These are phyloP conservation scores for Leiothrix lutea DNA, from an alignment of 2,113 vertebrate genomes.

Conservation along the genomic window DNA sequence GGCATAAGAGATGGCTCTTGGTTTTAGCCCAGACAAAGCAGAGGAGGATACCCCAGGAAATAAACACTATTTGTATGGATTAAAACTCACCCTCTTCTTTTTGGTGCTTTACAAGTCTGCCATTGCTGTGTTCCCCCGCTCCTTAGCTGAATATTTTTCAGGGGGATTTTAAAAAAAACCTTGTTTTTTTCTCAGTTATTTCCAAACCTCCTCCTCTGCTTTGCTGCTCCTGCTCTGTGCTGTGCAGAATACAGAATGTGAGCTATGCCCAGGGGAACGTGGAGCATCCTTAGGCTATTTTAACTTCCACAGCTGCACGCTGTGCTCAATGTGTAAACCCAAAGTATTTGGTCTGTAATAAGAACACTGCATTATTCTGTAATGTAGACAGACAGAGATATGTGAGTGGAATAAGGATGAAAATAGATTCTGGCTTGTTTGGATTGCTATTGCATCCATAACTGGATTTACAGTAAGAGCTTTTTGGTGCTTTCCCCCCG, in stretches of 20 bases:
- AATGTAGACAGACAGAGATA: background rate
- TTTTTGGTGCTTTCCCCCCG: accelerated
- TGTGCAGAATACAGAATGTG: conserved; percentile 1
- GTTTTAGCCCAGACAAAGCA: background rate
- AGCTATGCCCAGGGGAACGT: background rate
- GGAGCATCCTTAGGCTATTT: conserved; percentile 37
- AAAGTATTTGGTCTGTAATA: background rate
- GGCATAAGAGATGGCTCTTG: background rate
- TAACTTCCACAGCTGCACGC: conserved; percentile 3
- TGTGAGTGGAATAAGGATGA: background rate
- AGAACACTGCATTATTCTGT: background rate
- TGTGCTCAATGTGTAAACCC: background rate
- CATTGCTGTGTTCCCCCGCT: background rate
- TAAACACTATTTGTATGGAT: background rate
- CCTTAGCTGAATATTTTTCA: background rate
- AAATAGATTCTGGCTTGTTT: conserved; percentile 2
- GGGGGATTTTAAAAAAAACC: background rate
- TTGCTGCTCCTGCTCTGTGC: background rate
- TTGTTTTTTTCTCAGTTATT: background rate
- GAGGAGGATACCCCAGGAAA: background rate
- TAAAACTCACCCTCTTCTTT: background rate
- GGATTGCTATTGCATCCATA: background rate
- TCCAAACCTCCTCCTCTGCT: background rate
- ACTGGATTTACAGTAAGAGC: background rate
- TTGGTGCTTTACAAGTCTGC: background rate